Evolutionary conservation across 2,113 vertebrate genomes (phyloP).

Genomic region (Bos taurus): DNA sequence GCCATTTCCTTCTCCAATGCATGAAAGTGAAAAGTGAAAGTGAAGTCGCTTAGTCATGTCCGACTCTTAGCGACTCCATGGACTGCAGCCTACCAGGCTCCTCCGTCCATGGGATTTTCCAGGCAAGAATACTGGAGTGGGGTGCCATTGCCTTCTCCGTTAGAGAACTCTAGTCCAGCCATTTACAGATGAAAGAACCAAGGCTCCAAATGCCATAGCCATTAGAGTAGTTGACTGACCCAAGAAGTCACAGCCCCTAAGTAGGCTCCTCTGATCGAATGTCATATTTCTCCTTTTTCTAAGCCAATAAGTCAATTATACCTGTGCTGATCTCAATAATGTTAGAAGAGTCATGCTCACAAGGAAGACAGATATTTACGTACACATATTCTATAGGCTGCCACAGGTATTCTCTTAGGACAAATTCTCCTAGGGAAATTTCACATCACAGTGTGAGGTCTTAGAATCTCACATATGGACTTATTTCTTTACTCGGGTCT

Average conservation of each 20-base stretch:
- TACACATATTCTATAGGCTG: not conserved
- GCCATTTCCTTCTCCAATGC: too few relatives aligned
- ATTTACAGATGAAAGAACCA: not conserved
- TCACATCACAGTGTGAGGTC: slow-evolving; percentile 39
- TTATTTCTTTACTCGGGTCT: slow-evolving; percentile 55
- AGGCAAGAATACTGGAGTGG: too few relatives aligned
- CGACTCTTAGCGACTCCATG: too few relatives aligned
- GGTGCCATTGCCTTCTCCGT: not conserved
- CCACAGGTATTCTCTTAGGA: not conserved
- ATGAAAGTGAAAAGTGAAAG: too few relatives aligned
- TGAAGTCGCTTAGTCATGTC: too few relatives aligned
- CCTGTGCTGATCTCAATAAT: not conserved
- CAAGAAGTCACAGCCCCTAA: not conserved
- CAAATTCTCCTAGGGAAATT: slow-evolving; percentile 34
- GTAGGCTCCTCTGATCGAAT: not conserved
- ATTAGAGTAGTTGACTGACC: not conserved
- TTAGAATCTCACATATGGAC: slow-evolving; percentile 46
- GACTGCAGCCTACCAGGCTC: too few relatives aligned
- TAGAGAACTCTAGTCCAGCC: not conserved
- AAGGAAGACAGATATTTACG: not conserved
- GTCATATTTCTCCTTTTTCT: not conserved
- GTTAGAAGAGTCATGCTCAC: not conserved
- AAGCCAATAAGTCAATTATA: not conserved
- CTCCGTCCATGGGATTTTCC: too few relatives aligned
- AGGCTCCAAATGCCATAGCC: not conserved